Base-by-base conservation (phyloP, 2,797 vertebrate genomes). In the Eulemur rubriventer region DNA sequence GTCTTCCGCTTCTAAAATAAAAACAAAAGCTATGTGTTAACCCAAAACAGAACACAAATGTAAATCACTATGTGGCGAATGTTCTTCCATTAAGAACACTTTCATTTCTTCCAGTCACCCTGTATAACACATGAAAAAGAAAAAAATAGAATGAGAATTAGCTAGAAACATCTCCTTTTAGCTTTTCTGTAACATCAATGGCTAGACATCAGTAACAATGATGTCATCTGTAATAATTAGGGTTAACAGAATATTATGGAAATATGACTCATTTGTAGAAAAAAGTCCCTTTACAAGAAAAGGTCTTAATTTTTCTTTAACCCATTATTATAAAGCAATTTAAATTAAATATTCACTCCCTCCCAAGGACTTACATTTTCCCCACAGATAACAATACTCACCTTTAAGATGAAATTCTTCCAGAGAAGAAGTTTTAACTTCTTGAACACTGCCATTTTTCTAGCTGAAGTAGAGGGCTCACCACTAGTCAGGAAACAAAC, bases 1-100 rank as follows among this genome's bases (percentile, higher is more conserved):
- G 99, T 99, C 98, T 99, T 99, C 89, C 99, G 99, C 98, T 99
- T 99, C 99, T 99, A 98, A 78, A 50, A 93, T 9, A 12, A 65
- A 76, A 93, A 33, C 11, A 28, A 96, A 16, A 82, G 33, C 10
- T 72, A 4, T 16, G 13, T 38, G 78, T 91, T 90, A 92, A 50
- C 30, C 33, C 28, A 75, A 57, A 76, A 69, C 13, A 79, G 35
- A 84, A 76, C 6, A 17, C 50, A n/a, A 61, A 43, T 6, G 10
- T 43, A 63, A 78, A 41, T 16, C 0, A 0, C 90, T 59, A 57
- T 8, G n/a, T 59, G 57, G 57, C 5, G 3, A 88, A 38, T 13
- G 63, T 52, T 67, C 70, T 87, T 95, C 69, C 50, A 30, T 8
- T 79, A 73, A 46, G 20, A 87, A 79, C 24, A 7, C 52, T 61